Evolutionary conservation across 2,797 vertebrate genomes (phyloP).

Genomic region (Arnoldichthys spilopterus): DNA sequence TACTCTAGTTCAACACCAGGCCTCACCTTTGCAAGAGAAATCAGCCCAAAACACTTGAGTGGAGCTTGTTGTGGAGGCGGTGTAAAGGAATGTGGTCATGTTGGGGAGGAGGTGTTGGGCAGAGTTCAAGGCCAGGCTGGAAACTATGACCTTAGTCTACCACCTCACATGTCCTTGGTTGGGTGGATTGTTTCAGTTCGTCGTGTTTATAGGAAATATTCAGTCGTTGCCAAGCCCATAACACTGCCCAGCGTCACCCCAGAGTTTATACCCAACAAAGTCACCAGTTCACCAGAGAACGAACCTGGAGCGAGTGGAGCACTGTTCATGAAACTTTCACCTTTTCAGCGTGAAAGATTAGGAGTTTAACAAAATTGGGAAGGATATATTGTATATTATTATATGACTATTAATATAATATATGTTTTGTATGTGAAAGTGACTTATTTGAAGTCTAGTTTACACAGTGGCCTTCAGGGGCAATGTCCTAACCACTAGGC

Average conservation of each 20-base stretch:
- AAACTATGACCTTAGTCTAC: conserved; percentile 50
- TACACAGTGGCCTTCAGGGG: too few species aligned
- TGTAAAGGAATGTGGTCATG: conserved; percentile 40
- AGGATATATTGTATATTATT: too few species aligned
- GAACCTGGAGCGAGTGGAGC: too few species aligned
- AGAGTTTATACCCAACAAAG: background rate
- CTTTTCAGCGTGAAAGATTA: too few species aligned
- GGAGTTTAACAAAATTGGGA: too few species aligned
- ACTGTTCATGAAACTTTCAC: too few species aligned
- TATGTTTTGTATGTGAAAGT: too few species aligned
- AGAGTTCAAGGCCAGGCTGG: conserved; percentile 34
- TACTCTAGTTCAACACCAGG: too few species aligned
- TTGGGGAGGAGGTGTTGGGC: conserved; percentile 23
- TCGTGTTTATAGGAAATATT: conserved; percentile 62
- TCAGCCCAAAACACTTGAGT: background rate
- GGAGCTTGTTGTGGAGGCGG: conserved; percentile 14
- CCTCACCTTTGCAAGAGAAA: too few species aligned
- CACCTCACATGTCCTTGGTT: conserved; percentile 27
- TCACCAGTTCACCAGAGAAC: background rate
- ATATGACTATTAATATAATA: too few species aligned
- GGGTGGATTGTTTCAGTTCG: conserved; percentile 16
- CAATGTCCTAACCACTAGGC: too few species aligned
- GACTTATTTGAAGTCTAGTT: too few species aligned
- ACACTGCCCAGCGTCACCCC: conserved; percentile 4
- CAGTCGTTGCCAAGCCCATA: conserved; percentile 47